Evolutionary conservation across 2,797 vertebrate species (phyloP).

Genomic region (Diplodus sargus): DNA sequence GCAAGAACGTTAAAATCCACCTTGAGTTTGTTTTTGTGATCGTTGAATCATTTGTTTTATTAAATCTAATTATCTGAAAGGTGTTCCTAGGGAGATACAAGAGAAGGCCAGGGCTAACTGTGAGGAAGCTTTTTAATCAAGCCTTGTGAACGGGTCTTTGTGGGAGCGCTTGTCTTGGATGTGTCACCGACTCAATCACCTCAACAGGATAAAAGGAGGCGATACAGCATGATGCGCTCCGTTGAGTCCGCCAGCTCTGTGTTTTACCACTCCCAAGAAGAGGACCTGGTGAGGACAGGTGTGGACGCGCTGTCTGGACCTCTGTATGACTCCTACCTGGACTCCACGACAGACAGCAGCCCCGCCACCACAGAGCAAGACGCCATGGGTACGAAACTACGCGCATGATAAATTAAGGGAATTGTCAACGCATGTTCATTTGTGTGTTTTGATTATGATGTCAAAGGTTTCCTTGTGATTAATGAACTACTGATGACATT

Average conservation of each 20-base stretch:
- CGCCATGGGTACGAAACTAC: constrained; percentile 63
- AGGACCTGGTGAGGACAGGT: constrained; percentile 77
- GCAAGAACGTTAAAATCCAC: not conserved
- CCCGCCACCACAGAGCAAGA: constrained; percentile 78
- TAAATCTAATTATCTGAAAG: not conserved
- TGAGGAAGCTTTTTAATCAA: constrained; percentile 29
- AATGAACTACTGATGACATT: not conserved
- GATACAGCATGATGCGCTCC: constrained; percentile 91
- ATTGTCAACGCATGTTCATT: too few relatives aligned
- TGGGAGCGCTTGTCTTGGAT: constrained; percentile 11
- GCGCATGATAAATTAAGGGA: too few relatives aligned
- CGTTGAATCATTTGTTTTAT: not conserved
- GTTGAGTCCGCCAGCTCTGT: constrained; percentile 93
- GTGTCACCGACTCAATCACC: constrained; percentile 23
- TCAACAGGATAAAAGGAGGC: constrained; percentile 89
- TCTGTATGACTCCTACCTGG: constrained; percentile 72
- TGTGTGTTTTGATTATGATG: too few relatives aligned
- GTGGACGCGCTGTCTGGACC: constrained; percentile 63
- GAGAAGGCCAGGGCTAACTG: not conserved
- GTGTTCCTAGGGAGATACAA: not conserved
- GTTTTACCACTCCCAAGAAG: constrained; percentile 96
- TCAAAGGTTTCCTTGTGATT: too few relatives aligned
- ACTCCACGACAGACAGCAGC: constrained; percentile 70
- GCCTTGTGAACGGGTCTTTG: constrained; percentile 4
- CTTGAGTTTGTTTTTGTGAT: not conserved